phyloP scores from a whole-genome alignment of 2,888 invertebrate species.

The Cosmia trapezina region DNA sequence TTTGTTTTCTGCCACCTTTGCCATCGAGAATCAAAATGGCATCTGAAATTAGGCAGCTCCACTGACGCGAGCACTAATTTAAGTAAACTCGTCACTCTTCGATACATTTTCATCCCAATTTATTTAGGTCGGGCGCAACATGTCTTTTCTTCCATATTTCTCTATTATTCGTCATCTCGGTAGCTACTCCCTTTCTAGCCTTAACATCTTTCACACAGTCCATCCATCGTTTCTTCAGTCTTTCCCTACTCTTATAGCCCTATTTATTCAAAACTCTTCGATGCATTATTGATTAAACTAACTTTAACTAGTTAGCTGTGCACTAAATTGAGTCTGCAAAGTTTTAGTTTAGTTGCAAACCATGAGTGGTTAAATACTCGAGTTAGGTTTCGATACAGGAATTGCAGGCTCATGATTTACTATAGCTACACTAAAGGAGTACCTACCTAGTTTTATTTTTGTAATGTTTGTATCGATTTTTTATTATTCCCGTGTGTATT shows the following conservation, averaged over 20 bases:
- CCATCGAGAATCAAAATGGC: no score
- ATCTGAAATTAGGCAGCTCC: no score
- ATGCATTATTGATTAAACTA: constrained; percentile 19
- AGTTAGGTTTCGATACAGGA: constrained; percentile 6
- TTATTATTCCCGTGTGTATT: background rate
- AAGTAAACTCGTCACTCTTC: no score
- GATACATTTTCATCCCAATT: no score
- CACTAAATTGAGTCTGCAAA: constrained; percentile 33
- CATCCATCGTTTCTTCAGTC: background rate
- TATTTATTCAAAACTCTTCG: background rate
- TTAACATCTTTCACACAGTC: background rate
- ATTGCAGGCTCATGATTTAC: constrained; percentile 1
- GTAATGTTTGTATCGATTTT: background rate
- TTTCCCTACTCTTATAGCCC: no score
- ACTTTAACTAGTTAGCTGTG: constrained; percentile 4
- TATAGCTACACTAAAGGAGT: background rate
- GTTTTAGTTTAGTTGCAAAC: constrained; percentile 26
- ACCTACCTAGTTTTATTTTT: no score
- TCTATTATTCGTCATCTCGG: background rate
- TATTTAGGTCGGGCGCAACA: no score
- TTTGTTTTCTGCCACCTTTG: no score
- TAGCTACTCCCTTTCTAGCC: background rate
- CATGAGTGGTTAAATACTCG: constrained; percentile 21
- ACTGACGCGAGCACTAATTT: no score
- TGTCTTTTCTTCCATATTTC: no score